These are phyloP conservation scores for Dolichomitus sp. DNA, from an alignment of 2,888 invertebrate species.

Conservation along the genomic window DNA sequence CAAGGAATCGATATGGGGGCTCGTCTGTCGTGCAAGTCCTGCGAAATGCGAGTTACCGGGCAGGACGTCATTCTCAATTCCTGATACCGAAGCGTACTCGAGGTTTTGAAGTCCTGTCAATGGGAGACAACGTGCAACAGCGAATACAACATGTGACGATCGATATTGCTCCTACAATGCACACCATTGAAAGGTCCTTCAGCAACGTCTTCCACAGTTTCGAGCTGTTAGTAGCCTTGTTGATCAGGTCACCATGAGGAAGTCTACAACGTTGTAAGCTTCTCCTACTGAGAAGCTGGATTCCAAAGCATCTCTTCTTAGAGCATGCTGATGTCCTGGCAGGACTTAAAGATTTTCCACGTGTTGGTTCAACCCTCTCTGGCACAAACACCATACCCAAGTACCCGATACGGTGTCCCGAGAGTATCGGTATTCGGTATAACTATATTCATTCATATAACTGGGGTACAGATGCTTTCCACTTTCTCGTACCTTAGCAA, in stretches of 20 bases:
- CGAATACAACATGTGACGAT: not conserved
- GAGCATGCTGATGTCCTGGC: conserved; percentile 75
- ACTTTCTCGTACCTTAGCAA: not conserved
- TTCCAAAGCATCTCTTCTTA: conserved; percentile 59
- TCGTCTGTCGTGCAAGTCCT: conserved; percentile 3
- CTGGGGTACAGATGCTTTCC: not conserved
- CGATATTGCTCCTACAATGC: not conserved
- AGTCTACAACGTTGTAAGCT: not conserved
- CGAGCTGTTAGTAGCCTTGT: conserved; percentile 68
- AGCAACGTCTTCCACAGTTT: conserved; percentile 50
- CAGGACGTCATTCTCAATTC: conserved; percentile 66
- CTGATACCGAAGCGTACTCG: conserved; percentile 74
- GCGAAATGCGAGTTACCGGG: not conserved
- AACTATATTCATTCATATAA: not conserved
- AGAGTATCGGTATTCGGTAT: not conserved
- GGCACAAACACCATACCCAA: conserved; percentile 62
- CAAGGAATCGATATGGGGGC: conserved; percentile 41
- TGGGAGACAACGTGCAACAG: not conserved
- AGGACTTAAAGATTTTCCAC: conserved; percentile 73
- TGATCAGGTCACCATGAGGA: conserved; percentile 74
- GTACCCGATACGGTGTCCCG: conserved; percentile 9
- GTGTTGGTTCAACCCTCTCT: conserved; percentile 73
- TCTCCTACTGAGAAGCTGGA: conserved; percentile 11
- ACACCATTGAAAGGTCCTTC: conserved; percentile 5
- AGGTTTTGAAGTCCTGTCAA: conserved; percentile 76